Conservation (phyloP, 2,113 vertebrate genomes). For the human (Homo sapiens) region GRCh38 chr16:13722001-13722500, state of each 20-base stretch:
- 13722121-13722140: too few relatives aligned
- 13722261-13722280: background rate
- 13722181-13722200: background rate
- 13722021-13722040: too few relatives aligned
- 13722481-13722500: background rate
- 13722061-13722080: too few relatives aligned
- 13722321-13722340: background rate
- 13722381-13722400: background rate
- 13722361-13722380: background rate
- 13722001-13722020: too few relatives aligned
- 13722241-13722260: background rate
- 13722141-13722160: too few relatives aligned
- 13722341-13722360: background rate
- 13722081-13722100: too few relatives aligned
- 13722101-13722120: too few relatives aligned
- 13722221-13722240: background rate
- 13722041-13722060: too few relatives aligned
- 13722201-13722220: background rate
- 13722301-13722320: background rate
- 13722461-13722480: background rate
- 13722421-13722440: background rate
- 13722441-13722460: background rate
- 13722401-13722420: background rate
- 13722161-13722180: too few relatives aligned
- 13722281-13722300: background rate